A percentile compares a stretch with the other conserved stretches of the same genome.
phyloP scores from a whole-genome alignment of 1,140 invertebrate genomes.

The Aphelinus certus region DNA sequence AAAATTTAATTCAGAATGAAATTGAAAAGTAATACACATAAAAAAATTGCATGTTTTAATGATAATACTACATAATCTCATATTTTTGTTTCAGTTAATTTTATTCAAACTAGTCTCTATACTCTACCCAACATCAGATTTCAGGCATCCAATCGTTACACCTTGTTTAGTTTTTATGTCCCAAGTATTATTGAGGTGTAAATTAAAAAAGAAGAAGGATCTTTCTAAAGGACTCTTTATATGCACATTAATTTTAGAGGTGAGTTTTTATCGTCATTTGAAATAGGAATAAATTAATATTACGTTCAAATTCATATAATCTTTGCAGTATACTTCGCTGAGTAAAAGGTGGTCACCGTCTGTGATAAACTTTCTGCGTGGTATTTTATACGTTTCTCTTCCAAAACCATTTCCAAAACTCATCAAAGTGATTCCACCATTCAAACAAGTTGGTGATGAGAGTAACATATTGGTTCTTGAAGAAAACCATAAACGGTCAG shows the following conservation, averaged over 20 bases:
- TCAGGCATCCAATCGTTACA: slow-evolving; percentile 85
- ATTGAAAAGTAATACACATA: slow-evolving; percentile 22
- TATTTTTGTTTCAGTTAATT: slow-evolving; percentile 70
- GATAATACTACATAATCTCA: slow-evolving; percentile 25
- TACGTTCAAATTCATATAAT: slow-evolving; percentile 16
- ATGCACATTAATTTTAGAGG: slow-evolving; percentile 77
- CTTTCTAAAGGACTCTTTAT: slow-evolving; percentile 84
- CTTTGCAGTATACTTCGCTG: slow-evolving; percentile 76
- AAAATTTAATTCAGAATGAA: slow-evolving; percentile 27
- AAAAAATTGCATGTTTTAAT: slow-evolving; percentile 12
- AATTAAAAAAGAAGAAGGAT: slow-evolving; percentile 72
- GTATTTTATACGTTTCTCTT: slow-evolving; percentile 73
- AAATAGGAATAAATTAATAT: slow-evolving; percentile 4
- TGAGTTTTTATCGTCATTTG: slow-evolving; percentile 52
- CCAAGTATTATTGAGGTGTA: slow-evolving; percentile 76
- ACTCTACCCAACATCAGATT: slow-evolving; percentile 89
- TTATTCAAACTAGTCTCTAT: slow-evolving; percentile 82
- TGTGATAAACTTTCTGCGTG: slow-evolving; percentile 79
- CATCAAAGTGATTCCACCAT: slow-evolving; percentile 73
- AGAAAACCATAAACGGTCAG: slow-evolving; percentile 59
- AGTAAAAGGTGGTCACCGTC: slow-evolving; percentile 85
- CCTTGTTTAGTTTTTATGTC: slow-evolving; percentile 85
- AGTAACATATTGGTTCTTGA: slow-evolving; percentile 69
- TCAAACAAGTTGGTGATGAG: slow-evolving; percentile 67
- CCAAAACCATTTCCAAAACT: slow-evolving; percentile 67